Percentiles rank a stretch among this genome's conserved stretches.
Conservation (phyloP, 2,797 vertebrate genomes). For the Myotis pilosus region DNA sequence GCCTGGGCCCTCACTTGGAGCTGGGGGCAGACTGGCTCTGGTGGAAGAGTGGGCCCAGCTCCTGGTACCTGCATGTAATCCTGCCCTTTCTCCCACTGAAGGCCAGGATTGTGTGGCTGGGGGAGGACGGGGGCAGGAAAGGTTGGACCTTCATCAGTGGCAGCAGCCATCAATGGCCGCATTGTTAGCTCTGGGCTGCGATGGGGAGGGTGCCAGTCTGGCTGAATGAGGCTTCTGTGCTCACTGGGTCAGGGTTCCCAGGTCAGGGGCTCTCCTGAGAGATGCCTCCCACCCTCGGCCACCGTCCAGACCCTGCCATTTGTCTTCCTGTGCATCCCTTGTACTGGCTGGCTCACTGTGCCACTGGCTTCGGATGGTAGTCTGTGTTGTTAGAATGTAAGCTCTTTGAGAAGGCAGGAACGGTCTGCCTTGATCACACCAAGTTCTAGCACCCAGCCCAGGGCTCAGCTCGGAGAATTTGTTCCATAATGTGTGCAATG, state of each 20-base stretch:
- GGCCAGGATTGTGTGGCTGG: conserved; percentile 47
- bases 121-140: conserved; percentile 23
- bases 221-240: conserved; percentile 62
- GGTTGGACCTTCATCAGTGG: background rate
- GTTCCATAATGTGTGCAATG: background rate
- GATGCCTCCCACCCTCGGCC: background rate
- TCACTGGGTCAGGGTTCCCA: background rate
- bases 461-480: background rate
- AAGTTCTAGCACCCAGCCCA: background rate
- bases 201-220: background rate
- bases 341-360: background rate
- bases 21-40: background rate
- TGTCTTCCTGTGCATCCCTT: background rate
- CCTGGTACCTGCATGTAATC: conserved; percentile 45
- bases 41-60: background rate
- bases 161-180: conserved; percentile 47
- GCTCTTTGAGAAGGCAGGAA: background rate
- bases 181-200: conserved; percentile 46
- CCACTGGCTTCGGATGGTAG: background rate
- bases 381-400: background rate
- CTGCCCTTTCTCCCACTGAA: conserved; percentile 51
- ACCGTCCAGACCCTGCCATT: background rate
- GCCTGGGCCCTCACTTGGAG: background rate
- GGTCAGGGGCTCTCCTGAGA: conserved; percentile 21
- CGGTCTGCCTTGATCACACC: background rate